phyloP scores from a whole-genome alignment of 2,113 vertebrate species.

The Campylomormyrus numenius region DNA sequence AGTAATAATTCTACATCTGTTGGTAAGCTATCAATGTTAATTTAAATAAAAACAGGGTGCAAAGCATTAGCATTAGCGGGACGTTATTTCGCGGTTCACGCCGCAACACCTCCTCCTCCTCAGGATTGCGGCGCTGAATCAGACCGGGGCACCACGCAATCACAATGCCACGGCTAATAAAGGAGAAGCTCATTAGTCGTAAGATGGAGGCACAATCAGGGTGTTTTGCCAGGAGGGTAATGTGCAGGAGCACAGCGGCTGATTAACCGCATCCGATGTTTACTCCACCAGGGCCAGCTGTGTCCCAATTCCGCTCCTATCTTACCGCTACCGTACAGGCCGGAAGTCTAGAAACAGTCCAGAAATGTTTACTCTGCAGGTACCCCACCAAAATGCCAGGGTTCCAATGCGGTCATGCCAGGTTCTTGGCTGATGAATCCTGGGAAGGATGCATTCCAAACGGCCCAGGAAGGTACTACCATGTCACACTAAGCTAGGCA shows the following conservation, averaged over 20 bases:
- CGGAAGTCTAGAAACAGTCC: neutral
- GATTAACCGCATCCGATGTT: conserved; percentile 11
- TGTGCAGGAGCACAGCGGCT: neutral
- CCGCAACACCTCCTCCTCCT: neutral
- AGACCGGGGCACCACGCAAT: neutral
- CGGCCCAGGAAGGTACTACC: neutral
- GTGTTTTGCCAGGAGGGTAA: neutral
- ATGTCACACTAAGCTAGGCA: neutral
- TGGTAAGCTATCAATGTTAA: neutral
- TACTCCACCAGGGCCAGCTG: neutral
- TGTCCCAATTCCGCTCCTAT: neutral
- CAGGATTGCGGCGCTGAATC: neutral
- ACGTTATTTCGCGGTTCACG: neutral
- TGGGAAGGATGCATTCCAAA: neutral
- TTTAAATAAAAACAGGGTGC: neutral
- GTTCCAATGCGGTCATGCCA: neutral
- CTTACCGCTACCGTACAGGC: neutral
- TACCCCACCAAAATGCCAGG: neutral
- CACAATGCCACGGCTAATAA: neutral
- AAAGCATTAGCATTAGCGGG: neutral
- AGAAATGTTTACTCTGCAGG: neutral
- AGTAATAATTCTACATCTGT: neutral
- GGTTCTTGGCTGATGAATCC: neutral
- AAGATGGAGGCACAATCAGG: neutral
- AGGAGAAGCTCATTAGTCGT: neutral